phyloP scores from a whole-genome alignment of 1,140 invertebrate species.

The Cyrtorhinus lividipennis region DNA sequence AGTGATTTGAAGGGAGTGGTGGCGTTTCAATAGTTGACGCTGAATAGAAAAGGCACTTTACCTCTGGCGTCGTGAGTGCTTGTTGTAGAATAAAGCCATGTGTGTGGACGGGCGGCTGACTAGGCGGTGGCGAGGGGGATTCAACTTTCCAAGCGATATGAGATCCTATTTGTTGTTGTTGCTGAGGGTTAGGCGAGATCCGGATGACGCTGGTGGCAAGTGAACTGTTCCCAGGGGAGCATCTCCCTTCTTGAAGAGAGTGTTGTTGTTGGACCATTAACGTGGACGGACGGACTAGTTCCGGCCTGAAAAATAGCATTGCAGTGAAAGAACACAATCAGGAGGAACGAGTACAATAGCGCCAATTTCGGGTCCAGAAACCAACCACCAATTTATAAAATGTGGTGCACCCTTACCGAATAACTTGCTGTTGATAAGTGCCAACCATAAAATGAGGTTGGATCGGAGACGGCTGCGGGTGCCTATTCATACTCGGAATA shows the following conservation, averaged over 20 bases:
- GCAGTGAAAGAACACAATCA: no score
- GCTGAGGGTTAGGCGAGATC: constrained; percentile 47
- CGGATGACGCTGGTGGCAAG: constrained; percentile 57
- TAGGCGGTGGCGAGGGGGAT: constrained; percentile 28
- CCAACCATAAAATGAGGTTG: constrained; percentile 30
- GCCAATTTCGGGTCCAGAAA: no score
- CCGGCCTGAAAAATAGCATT: constrained; percentile 31
- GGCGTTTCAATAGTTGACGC: no score
- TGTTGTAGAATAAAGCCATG: constrained; percentile 31
- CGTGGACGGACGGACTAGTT: constrained; percentile 38
- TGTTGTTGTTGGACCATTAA: constrained; percentile 18
- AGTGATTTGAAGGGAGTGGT: neutral
- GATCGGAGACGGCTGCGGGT: constrained; percentile 33
- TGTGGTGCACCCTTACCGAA: constrained; percentile 42
- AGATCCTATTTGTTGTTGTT: constrained; percentile 24
- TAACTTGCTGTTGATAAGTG: constrained; percentile 35
- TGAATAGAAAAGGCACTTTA: no score
- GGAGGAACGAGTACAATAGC: no score
- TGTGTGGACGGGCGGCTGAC: constrained; percentile 6
- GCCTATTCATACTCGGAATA: constrained; percentile 46
- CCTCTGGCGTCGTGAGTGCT: constrained; percentile 28
- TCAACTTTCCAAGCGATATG: constrained; percentile 32
- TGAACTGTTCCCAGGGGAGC: constrained; percentile 14
- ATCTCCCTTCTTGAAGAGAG: neutral
- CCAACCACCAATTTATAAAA: no score